These are phyloP conservation scores for Tenebrio molitor DNA, from an alignment of 1,140 invertebrate genomes.

Conservation along the genomic window DNA sequence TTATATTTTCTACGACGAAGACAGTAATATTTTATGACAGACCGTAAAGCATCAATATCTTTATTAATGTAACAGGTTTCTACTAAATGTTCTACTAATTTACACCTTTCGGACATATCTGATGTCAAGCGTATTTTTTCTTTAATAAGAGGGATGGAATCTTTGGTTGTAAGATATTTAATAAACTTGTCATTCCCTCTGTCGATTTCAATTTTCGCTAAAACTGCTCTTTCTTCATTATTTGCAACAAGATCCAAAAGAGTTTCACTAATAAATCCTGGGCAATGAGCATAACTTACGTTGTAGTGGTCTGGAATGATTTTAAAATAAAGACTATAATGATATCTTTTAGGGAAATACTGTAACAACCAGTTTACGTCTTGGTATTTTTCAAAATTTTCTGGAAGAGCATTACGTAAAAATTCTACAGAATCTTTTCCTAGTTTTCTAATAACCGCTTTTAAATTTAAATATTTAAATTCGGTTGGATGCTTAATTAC, in stretches of 20 bases:
- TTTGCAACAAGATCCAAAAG: background rate
- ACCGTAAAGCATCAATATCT: constrained; percentile 22
- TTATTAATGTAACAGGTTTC: constrained; percentile 32
- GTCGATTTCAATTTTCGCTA: constrained; percentile 14
- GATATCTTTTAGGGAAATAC: background rate
- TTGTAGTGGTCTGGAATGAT: constrained; percentile 1
- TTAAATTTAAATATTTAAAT: background rate
- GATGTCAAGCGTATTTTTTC: constrained; percentile 48
- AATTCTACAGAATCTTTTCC: constrained; percentile 7
- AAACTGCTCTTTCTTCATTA: background rate
- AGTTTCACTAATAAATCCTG: background rate
- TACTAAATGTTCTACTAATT: constrained; percentile 18
- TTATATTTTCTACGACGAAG: constrained; percentile 28
- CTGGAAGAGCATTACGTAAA: background rate
- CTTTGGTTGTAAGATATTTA: constrained; percentile 35
- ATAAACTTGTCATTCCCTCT: constrained; percentile 20
- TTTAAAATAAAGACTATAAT: constrained; percentile 2
- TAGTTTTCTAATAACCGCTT: constrained; percentile 3
- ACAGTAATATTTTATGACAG: constrained; percentile 49
- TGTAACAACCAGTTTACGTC: background rate
- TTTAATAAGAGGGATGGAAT: constrained; percentile 40
- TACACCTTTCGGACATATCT: constrained; percentile 24
- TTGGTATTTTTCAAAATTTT: background rate
- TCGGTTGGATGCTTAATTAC: constrained; percentile 3
- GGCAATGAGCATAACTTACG: background rate